Percentiles rank a stretch among this genome's conserved stretches.
These are phyloP conservation scores for Adelphocoris suturalis DNA, from an alignment of 2,888 invertebrate species.

Conservation along the genomic window DNA sequence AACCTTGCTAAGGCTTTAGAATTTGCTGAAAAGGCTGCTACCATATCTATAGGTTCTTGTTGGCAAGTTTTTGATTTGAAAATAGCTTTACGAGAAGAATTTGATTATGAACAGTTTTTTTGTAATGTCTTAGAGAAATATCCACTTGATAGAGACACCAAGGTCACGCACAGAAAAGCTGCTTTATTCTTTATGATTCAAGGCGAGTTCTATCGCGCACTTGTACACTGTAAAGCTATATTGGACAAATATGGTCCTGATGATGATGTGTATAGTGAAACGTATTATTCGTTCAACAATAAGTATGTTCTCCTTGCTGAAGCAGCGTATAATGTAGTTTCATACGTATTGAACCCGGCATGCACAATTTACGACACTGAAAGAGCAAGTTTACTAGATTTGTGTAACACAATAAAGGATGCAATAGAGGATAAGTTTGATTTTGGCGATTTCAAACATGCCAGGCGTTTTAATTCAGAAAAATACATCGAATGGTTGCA, in stretches of 20 bases:
- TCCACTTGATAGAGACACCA: not conserved
- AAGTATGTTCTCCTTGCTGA: not conserved
- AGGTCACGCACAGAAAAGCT: not conserved
- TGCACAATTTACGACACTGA: not conserved
- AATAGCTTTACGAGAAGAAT: not conserved
- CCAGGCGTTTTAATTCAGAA: not conserved
- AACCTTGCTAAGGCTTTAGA: not conserved
- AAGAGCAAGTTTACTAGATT: not conserved
- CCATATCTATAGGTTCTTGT: not conserved
- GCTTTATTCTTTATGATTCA: not conserved
- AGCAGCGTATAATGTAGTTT: not conserved
- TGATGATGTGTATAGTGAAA: not conserved
- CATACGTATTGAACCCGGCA: not conserved
- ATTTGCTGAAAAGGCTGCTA: not conserved
- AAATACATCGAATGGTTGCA: not conserved
- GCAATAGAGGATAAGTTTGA: not conserved
- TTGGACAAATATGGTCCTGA: not conserved
- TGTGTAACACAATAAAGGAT: not conserved
- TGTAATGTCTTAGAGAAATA: not conserved
- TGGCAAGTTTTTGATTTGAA: not conserved
- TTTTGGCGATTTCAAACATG: not conserved
- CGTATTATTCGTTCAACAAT: not conserved
- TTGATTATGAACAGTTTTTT: constrained; percentile 21
- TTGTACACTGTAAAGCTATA: not conserved
- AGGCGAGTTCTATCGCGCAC: not conserved